Evolutionary conservation across 2,113 vertebrate species (phyloP).

Genomic region (Podocnemis expansa): DNA sequence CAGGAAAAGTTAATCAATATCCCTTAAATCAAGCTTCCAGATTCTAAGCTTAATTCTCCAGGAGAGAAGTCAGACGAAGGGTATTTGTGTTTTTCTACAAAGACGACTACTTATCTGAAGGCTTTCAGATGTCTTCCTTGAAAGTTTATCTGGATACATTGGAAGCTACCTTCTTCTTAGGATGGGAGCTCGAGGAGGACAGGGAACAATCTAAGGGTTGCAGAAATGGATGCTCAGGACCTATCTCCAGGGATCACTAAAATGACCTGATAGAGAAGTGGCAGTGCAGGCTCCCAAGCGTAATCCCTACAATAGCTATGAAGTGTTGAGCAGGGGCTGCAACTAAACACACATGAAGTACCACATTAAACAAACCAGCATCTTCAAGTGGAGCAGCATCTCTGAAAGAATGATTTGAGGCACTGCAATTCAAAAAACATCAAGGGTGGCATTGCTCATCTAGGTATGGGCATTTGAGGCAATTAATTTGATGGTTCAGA

Average conservation of each 20-base stretch:
- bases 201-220: not conserved
- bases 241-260: not conserved
- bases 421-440: too few relatives aligned
- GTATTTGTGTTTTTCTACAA: too few relatives aligned
- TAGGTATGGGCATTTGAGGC: not conserved
- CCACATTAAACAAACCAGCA: not conserved
- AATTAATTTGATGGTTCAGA: not conserved
- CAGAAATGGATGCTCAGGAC: not conserved
- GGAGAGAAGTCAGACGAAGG: not conserved
- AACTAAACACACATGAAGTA: not conserved
- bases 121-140: not conserved
- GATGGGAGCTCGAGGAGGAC: not conserved
- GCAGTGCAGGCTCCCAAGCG: not conserved
- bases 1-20: not conserved
- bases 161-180: not conserved
- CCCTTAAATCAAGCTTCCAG: not conserved
- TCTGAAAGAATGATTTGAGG: not conserved
- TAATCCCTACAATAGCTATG: not conserved
- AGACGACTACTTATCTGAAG: not conserved
- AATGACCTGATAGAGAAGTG: not conserved
- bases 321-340: not conserved
- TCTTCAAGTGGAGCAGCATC: not conserved
- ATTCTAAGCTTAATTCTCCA: not conserved
- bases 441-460: not conserved
- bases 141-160: not conserved